Base-by-base conservation (phyloP, 2,113 vertebrate genomes). In the Ia io region DNA sequence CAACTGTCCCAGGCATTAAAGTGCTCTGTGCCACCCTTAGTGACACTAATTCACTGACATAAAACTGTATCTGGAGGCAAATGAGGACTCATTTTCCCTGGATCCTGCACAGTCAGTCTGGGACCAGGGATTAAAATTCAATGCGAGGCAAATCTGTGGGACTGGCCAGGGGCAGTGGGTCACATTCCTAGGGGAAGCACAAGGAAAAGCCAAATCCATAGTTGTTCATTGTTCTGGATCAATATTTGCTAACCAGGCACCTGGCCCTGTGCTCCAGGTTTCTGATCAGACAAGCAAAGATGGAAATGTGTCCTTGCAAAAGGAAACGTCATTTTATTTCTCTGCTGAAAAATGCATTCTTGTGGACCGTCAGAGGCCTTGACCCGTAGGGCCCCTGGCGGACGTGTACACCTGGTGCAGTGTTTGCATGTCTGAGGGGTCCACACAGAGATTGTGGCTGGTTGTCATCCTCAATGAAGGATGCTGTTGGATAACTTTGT, bases 401-500 rank as follows among this genome's bases (percentile, higher is more conserved):
- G 25, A n/a, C 2, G 0, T 69, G 94, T 53, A 63, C 78, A 78
- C 6, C 12, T 89, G 84, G 85, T 86, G 35, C 0, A 0, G 83
- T 74, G 73, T 37, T 84, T 82, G 6, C 83, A 1, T 91, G 65
- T 25, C 1, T n/a, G 20, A 69, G 1, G 73, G 0, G 0, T 67
- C 69, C 53, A 97, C 95, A 85, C 94, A 97, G 91, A 89, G 69
- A 32, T 93, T 87, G 53, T 14, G 63, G 84, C 63, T 97, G 91
- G n/a, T 11, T 95, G 95, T 94, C 95, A 90, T 89, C 96, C 88
- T 93, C 96, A 85, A 40, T 95, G 95, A 97, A 73, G 13, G 61
- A 53, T 25, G 17, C 96, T 95, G 67, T 96, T 95, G 90, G 94
- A 77, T 95, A 69, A 82, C 96, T 96, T 97, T 56, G 71, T 88